Base-by-base conservation (phyloP, 2,113 vertebrate genomes). In the Phaetusa simplex region DNA sequence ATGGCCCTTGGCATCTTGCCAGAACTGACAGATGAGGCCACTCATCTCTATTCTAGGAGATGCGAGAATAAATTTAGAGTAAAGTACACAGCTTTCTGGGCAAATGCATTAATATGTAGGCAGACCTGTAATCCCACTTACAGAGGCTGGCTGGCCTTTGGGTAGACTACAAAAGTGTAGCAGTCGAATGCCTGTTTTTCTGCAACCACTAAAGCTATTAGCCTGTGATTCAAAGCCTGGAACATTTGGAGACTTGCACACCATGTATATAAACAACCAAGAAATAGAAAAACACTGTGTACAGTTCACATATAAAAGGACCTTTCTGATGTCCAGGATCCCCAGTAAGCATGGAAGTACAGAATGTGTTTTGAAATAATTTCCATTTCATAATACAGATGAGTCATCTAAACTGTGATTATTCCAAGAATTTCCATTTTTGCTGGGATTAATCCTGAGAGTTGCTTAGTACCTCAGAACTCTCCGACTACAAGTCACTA, bases 371-470 rank as follows among this genome's bases (percentile, higher is more conserved):
- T 72, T 88, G 74, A 93, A 95, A 76, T 78, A 4, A 90, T 95
- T 95, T 93, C 88, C 92, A 92, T 89, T 84, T 92, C 77, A 83
- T 89, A 87, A 82, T 27, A 18, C 52, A 71, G 49, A 95, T 94
- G 94, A 95, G 73, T 96, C 96, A 95, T 61, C 80, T 55, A 45
- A 64, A 52, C 45, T 43, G 69, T 11, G 86, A 72, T 90, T 72
- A 87, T 72, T 86, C 88, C 65, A 72, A 66, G 72, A 87, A 89
- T 65, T 84, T 69, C 92, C 40, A 21, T 6, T 67, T 86, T 91
- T 83, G 59, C 81, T 85, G 83, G 77, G 70, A 84, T 91, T 74
- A 61, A 72, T 87, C 32, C 82, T 74, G 45, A 11, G 64, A 90
- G 43, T 11, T 50, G 34, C 40, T 86, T 2, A 29, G 47, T 36